A percentile compares a stretch with the other conserved stretches of the same genome.
Evolutionary conservation across 2,113 vertebrate species (phyloP).

Genomic region (Melanocharis versteri): DNA sequence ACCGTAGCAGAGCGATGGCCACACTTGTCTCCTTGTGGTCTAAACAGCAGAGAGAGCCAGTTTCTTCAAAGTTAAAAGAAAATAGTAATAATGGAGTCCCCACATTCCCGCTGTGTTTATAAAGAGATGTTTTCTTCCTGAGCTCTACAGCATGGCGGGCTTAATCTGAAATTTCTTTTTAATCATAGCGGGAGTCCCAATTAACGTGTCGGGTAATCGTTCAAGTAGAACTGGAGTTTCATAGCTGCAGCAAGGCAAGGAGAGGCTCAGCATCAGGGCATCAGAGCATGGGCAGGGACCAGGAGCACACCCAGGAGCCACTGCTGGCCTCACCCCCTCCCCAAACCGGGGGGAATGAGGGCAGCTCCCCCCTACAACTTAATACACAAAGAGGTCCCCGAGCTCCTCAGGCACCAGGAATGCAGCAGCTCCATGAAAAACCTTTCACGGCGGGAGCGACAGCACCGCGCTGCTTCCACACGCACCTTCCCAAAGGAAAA

Average conservation of each 20-base stretch:
- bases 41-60: constrained; percentile 48
- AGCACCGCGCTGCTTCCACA: not conserved
- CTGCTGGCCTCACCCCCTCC: not conserved
- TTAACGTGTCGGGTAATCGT: constrained; percentile 76
- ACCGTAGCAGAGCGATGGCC: not conserved
- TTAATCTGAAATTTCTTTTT: constrained; percentile 82
- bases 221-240: constrained; percentile 67
- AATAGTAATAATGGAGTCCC: constrained; percentile 55
- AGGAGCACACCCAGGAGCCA: fast-evolving
- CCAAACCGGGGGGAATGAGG: not conserved
- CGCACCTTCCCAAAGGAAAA: not conserved
- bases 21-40: constrained; percentile 20
- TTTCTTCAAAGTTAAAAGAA: constrained; percentile 63
- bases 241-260: constrained; percentile 20
- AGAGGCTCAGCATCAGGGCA: not conserved
- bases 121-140: constrained; percentile 77
- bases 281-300: not conserved
- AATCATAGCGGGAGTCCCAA: constrained; percentile 82
- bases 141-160: constrained; percentile 64
- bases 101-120: constrained; percentile 69
- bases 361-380: not conserved
- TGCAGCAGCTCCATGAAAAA: not conserved
- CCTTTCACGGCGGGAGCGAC: not conserved
- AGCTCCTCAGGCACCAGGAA: not conserved
- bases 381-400: not conserved